Evolutionary conservation across 2,888 invertebrate species (phyloP), one percentile per base, ranked within the genome.

Genomic region (Nasonia oneida): DNA sequence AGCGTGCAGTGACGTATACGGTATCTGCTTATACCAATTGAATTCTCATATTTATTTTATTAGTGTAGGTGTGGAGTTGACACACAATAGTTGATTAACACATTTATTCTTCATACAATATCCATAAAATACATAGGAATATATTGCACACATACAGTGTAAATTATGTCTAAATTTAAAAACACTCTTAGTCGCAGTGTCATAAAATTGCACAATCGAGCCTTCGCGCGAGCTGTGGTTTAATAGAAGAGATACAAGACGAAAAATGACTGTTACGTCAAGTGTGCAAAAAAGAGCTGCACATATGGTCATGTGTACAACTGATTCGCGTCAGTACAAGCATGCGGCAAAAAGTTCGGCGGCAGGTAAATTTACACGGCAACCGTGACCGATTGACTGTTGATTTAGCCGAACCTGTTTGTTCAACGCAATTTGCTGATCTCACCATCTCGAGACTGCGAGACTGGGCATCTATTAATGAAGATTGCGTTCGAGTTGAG

Each of bases 401-500:
- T 88, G 88, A 84, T 84, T 87, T 86, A 87, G 87, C 82, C 80
- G 70, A 18, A 81, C 47, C 33, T 82, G 76, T 84, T 81, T 87
- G 57, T 81, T 74, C 50, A 80, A 18, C 70, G 74, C 80, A 61
- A 15, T 75, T 82, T 23, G 86, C 79, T 83, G 81, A 87, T 87
- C 87, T 87, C 87, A 85, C 82, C 85, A 78, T 73, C 81, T 71
- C 47, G 29, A 81, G 70, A 53, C 18, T 57, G 70, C 82, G 70
- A n/a, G n/a, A n/a, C 29, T 53, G 61, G 53, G 12, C 23, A 47
- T 80, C 61, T 81, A 81, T 85, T 85, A 85, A 85, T 85, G 81
- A 85, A 47, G 47, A 47, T 47, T 47, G 47, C 12, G 12, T 47
- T 47, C 12, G 10, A 47, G 47, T 47, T 12, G 47, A 1, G 47